Evolutionary conservation across 2,888 invertebrate species (phyloP), one percentile per base, ranked within the genome.

Genomic region (Heliconius hortense): DNA sequence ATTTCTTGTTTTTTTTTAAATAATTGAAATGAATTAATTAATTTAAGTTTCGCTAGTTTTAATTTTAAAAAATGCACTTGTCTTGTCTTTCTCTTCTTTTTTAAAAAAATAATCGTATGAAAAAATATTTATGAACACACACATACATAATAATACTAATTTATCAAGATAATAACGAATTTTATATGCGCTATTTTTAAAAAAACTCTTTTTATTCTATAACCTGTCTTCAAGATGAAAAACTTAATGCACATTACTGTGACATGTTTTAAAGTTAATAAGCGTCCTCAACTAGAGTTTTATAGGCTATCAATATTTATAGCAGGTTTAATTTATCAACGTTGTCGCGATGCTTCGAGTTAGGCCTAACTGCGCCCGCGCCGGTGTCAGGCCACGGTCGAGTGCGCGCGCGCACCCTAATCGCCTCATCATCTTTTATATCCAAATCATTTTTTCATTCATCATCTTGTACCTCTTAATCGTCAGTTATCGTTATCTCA

Each of bases 371-470:
- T 82, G 86, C 86, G 87, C 84, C 81, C 84, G 88, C 87, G 88
- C 82, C 89, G 87, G 84, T 85, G 86, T 85, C 87, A 82, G 13
- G 85, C 80, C 82, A 87, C 88, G 89, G 86, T 88, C 83, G 85
- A 82, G 80, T 87, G 88, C 86, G 85, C 87, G 86, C 86, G 86
- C 86, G 80, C 80, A 82, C 82, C 86, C 84, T 90, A 92, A 91
- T 92, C 89, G 89, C 85, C 85, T 85, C 82, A 89, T 88, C 88
- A 87, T 90, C 87, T 87, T 86, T 89, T 90, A 90, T 89, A 91
- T 88, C 89, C 82, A 87, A 90, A 92, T 90, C 88, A 89, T 89
- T 89, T 88, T 90, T 91, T 89, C 90, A 91, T 93, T 92, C 90
- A 92, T 91, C 90, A 90, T 88, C 87, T 82, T 85, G 84, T 87